phyloP scores from a whole-genome alignment of 2,888 invertebrate species.

The Ypsolopha scabrella region DNA sequence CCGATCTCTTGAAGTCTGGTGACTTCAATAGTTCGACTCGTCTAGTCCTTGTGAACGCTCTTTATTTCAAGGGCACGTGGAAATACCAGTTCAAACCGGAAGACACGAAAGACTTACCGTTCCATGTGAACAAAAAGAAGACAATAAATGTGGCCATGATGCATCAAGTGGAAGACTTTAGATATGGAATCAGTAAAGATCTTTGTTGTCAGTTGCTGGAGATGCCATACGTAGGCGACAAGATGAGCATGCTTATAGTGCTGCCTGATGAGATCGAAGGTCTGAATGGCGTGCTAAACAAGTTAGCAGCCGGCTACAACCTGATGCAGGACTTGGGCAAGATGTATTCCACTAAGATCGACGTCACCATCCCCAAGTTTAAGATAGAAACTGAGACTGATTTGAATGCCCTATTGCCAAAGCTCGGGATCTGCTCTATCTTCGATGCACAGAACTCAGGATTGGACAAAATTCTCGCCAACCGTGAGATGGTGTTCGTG shows the following conservation, averaged over 20 bases:
- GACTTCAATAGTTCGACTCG: conserved; percentile 68
- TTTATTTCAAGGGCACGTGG: conserved; percentile 91
- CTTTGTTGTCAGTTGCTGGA: conserved; percentile 72
- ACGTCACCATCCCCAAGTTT: conserved; percentile 82
- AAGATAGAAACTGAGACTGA: conserved; percentile 82
- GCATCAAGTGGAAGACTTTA: conserved; percentile 67
- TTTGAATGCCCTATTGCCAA: conserved; percentile 70
- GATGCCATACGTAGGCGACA: conserved; percentile 76
- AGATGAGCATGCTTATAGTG: conserved; percentile 81
- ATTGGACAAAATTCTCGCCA: conserved; percentile 48
- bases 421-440: conserved; percentile 79
- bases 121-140: conserved; percentile 68
- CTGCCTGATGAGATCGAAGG: conserved; percentile 78
- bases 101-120: conserved; percentile 72
- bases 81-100: conserved; percentile 71
- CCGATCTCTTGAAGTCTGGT: conserved; percentile 75
- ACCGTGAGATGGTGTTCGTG: conserved; percentile 63
- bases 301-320: conserved; percentile 62
- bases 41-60: conserved; percentile 84
- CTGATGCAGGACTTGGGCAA: conserved; percentile 63
- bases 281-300: conserved; percentile 70
- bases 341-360: conserved; percentile 67
- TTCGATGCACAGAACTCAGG: conserved; percentile 43
- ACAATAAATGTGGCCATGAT: conserved; percentile 78
- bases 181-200: conserved; percentile 35